A percentile compares a stretch with the other conserved stretches of the same genome.
Conservation (phyloP, 2,888 invertebrate genomes). For the Leuctra nigra region DNA sequence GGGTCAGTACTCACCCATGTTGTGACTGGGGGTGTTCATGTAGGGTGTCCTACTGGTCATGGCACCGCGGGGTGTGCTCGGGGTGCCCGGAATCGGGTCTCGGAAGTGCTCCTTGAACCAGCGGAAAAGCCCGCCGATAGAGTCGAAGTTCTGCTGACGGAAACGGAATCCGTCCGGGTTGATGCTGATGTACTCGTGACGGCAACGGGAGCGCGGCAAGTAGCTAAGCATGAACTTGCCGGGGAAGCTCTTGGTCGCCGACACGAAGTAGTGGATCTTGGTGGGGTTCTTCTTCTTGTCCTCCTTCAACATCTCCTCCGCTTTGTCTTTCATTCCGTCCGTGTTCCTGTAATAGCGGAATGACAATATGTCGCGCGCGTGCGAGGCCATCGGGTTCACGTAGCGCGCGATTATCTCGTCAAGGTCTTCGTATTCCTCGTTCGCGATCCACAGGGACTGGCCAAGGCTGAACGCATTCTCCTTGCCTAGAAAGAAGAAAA, state of each 20-base stretch:
- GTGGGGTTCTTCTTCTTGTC: constrained; percentile 83
- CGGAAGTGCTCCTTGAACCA: constrained; percentile 99
- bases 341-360: constrained; percentile 86
- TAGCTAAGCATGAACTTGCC: constrained; percentile 94
- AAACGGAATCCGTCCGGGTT: constrained; percentile 91
- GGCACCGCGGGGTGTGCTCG: constrained; percentile 59
- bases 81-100: constrained; percentile 77
- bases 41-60: constrained; percentile 52
- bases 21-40: constrained; percentile 40
- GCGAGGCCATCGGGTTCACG: constrained; percentile 94
- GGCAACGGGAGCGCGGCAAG: constrained; percentile 72
- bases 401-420: constrained; percentile 98
- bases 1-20: constrained; percentile 47
- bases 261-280: constrained; percentile 84
- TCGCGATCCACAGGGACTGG: constrained; percentile 76
- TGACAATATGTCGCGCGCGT: constrained; percentile 81
- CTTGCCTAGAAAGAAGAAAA: too few relatives aligned
- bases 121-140: constrained; percentile 69
- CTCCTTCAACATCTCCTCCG: constrained; percentile 79
- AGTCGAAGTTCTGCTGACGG: constrained; percentile 80
- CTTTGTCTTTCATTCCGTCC: constrained; percentile 74
- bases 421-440: constrained; percentile 94
- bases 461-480: constrained; percentile 94
- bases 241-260: constrained; percentile 77
- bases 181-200: constrained; percentile 89